A percentile compares a stretch with the other conserved stretches of the same genome.
These are phyloP conservation scores for Pachyramphus minor DNA, from an alignment of 2,113 vertebrate species.

Conservation along the genomic window DNA sequence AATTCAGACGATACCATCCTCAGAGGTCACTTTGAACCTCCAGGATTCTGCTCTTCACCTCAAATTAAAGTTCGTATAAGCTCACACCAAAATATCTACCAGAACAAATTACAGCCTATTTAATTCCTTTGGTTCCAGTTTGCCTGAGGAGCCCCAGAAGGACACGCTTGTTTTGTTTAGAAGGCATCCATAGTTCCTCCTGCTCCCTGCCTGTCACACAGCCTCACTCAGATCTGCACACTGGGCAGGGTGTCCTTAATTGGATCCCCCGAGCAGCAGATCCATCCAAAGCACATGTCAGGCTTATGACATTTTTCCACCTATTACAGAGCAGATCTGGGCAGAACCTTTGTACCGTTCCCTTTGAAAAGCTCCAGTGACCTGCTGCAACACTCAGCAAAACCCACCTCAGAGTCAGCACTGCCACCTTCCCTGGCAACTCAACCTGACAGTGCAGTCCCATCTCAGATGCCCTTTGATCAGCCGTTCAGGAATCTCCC, in stretches of 20 bases:
- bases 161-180: neutral
- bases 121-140: conserved; percentile 1
- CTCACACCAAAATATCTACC: neutral
- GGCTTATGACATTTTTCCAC: neutral
- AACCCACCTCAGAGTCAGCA: neutral
- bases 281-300: neutral
- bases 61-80: neutral
- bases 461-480: neutral
- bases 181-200: neutral
- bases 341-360: conserved; percentile 6
- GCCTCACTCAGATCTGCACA: neutral
- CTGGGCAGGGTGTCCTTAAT: neutral
- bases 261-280: neutral
- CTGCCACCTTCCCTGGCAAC: neutral
- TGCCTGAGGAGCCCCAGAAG: neutral
- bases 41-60: neutral
- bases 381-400: neutral
- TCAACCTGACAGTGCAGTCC: neutral
- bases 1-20: neutral
- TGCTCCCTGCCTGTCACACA: neutral
- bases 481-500: neutral
- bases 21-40: neutral
- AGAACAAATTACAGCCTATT: neutral
- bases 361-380: conserved; percentile 2
- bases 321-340: neutral